phyloP scores from a whole-genome alignment of 2,797 vertebrate species.

The Enteromius radiatus region DNA sequence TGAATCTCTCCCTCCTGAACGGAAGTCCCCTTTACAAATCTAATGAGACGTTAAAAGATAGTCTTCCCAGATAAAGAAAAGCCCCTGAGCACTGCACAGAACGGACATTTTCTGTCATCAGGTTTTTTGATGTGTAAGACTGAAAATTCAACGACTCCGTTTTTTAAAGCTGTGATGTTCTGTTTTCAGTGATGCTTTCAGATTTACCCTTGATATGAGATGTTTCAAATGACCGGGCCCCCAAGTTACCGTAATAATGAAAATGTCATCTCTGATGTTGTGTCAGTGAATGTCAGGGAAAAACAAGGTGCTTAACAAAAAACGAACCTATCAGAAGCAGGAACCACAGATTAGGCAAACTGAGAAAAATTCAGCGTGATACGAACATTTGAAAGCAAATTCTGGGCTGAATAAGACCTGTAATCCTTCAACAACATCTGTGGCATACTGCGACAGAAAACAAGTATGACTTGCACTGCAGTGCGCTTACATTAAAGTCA shows the following conservation, averaged over 20 bases:
- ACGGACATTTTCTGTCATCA: conserved; percentile 18
- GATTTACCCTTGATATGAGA: conserved; percentile 34
- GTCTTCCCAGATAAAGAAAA: not conserved
- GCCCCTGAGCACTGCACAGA: not conserved
- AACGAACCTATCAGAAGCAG: not conserved
- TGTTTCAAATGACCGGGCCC: not conserved
- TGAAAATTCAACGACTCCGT: not conserved
- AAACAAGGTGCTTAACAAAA: conserved; percentile 13
- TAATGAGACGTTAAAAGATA: not conserved
- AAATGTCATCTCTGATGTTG: conserved; percentile 18
- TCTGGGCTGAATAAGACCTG: not conserved
- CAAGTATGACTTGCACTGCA: not conserved
- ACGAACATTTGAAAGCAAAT: not conserved
- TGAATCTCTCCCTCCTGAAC: conserved; percentile 34
- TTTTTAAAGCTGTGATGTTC: not conserved
- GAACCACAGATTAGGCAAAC: not conserved
- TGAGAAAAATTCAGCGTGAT: not conserved
- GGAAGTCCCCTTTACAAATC: conserved; percentile 41
- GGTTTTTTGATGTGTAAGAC: conserved; percentile 21
- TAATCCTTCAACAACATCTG: not conserved
- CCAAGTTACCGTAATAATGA: not conserved
- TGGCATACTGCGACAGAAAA: not conserved
- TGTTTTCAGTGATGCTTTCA: not conserved
- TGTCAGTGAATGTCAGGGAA: conserved; percentile 6
- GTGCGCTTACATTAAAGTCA: not conserved